phyloP scores from a whole-genome alignment of 2,797 vertebrate genomes.

The Cirrhinus mrigala region DNA sequence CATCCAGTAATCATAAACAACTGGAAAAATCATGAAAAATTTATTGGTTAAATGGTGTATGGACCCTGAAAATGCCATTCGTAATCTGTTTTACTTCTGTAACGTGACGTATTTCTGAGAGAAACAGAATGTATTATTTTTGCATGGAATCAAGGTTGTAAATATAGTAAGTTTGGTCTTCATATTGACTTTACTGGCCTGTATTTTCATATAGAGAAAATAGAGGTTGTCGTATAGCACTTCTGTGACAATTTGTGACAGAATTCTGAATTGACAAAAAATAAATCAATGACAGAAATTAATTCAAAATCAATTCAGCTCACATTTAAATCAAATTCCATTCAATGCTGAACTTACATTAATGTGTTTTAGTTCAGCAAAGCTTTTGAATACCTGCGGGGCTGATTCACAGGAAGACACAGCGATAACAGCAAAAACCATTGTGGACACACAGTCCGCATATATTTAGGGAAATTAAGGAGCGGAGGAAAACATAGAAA shows the following conservation, averaged over 20 bases:
- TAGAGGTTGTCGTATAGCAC: no score
- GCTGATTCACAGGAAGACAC: neutral
- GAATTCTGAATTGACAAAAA: neutral
- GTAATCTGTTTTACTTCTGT: neutral
- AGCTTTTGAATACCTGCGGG: constrained; percentile 11
- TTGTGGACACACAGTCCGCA: constrained; percentile 38
- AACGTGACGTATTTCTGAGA: neutral
- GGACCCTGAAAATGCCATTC: neutral
- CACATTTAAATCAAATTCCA: no score
- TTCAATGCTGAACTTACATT: neutral
- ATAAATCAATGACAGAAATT: neutral
- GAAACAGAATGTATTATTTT: neutral
- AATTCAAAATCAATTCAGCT: constrained; percentile 2
- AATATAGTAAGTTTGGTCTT: neutral
- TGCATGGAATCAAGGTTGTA: neutral
- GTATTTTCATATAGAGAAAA: neutral
- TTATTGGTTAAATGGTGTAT: neutral
- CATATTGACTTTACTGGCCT: neutral
- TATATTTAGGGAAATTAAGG: constrained; percentile 26
- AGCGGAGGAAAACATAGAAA: neutral
- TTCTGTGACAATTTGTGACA: neutral
- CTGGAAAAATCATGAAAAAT: neutral
- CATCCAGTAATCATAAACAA: neutral
- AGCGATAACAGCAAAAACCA: constrained; percentile 20
- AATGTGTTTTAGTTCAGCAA: constrained; percentile 5